phyloP scores from a whole-genome alignment of 2,888 invertebrate species.

The Myopa testacea region DNA sequence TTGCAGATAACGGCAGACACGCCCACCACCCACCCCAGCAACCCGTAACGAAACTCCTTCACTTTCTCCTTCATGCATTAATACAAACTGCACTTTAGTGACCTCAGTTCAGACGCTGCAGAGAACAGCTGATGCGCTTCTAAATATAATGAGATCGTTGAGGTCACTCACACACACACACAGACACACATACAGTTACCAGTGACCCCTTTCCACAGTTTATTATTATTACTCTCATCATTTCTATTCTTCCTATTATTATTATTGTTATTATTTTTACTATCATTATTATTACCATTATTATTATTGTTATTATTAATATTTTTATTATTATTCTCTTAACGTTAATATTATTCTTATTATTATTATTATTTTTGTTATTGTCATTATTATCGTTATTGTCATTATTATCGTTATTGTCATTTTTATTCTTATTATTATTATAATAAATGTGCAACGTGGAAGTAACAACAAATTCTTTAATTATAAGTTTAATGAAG shows the following conservation, averaged over 20 bases:
- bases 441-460: slow-evolving; percentile 20
- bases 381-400: neutral
- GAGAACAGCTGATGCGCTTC: slow-evolving; percentile 18
- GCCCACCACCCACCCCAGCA: neutral
- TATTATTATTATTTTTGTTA: neutral
- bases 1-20: neutral
- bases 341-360: too few relatives aligned
- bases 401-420: neutral
- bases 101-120: slow-evolving; percentile 1
- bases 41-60: neutral
- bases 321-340: too few relatives aligned
- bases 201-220: neutral
- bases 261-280: too few relatives aligned
- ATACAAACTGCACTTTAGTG: slow-evolving; percentile 28
- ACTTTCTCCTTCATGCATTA: slow-evolving; percentile 1
- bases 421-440: slow-evolving; percentile 14
- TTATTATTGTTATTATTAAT: too few relatives aligned
- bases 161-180: neutral
- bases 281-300: too few relatives aligned
- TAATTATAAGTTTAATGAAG: slow-evolving; percentile 18
- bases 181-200: neutral
- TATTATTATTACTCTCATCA: neutral
- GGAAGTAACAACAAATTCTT: slow-evolving; percentile 1
- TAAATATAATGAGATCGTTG: too few relatives aligned
- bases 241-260: too few relatives aligned